Percentiles rank a stretch among this genome's conserved stretches.
Conservation (phyloP, 2,113 vertebrate species). For the Sterrhoptilus dennistouni region DNA sequence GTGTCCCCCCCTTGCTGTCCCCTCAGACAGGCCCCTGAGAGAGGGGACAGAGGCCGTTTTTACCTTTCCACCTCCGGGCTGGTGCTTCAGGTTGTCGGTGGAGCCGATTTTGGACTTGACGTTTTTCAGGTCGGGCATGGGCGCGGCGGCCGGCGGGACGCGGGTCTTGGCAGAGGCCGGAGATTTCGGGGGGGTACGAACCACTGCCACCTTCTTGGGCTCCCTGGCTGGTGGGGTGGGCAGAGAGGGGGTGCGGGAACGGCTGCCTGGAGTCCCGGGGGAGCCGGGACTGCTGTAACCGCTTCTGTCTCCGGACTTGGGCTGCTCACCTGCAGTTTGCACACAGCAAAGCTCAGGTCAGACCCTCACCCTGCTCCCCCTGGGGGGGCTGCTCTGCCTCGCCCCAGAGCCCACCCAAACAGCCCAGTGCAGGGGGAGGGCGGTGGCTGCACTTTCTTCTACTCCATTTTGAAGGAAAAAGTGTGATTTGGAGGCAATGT, state of each 20-base stretch:
- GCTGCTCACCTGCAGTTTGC: conserved; percentile 73
- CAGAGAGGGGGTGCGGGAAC: conserved; percentile 83
- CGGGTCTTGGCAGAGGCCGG: conserved; percentile 90
- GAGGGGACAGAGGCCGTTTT: neutral
- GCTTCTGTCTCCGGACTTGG: conserved; percentile 84
- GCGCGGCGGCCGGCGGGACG: conserved; percentile 76
- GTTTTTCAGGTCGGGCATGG: conserved; percentile 93
- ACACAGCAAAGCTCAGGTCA: neutral
- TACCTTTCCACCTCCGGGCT: conserved; percentile 96
- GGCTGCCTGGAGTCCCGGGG: conserved; percentile 89
- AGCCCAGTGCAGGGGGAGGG: neutral
- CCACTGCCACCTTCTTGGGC: conserved; percentile 92
- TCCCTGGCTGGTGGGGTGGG: conserved; percentile 84
- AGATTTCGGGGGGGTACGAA: conserved; percentile 93
- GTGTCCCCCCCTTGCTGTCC: fast-evolving
- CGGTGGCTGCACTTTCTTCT: neutral
- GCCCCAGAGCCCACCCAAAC: neutral
- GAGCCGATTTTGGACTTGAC: conserved; percentile 94
- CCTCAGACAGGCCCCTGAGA: neutral
- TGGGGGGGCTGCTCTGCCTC: neutral
- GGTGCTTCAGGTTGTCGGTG: conserved; percentile 94
- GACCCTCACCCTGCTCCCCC: neutral
- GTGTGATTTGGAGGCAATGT: neutral
- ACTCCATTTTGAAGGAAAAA: neutral
- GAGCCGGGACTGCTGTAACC: conserved; percentile 95